Conservation (phyloP, 2,113 vertebrate species). For the Cathartes aura region DNA sequence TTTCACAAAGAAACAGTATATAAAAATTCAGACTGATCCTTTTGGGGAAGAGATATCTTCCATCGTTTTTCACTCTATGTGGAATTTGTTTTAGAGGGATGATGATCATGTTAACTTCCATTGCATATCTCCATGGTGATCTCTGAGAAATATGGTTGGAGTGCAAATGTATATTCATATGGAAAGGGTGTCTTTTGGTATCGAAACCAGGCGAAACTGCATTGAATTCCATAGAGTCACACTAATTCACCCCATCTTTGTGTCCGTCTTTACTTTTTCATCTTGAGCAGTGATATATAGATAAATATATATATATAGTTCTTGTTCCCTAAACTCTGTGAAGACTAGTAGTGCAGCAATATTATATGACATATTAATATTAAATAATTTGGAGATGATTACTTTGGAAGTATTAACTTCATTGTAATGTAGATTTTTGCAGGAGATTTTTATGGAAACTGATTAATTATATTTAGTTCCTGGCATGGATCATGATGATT, state of each 20-base stretch:
- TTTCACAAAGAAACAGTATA: not conserved
- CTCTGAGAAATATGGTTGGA: slow-evolving; percentile 25
- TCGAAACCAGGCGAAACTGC: slow-evolving; percentile 8
- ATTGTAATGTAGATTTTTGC: not conserved
- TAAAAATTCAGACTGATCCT: slow-evolving; percentile 9
- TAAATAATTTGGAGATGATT: not conserved
- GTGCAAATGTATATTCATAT: slow-evolving; percentile 17
- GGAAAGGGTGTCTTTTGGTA: not conserved
- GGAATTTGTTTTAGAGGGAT: slow-evolving; percentile 29
- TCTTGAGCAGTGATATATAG: not conserved
- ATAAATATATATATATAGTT: not conserved
- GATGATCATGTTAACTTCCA: slow-evolving; percentile 1
- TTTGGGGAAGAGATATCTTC: not conserved
- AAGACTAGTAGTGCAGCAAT: not conserved
- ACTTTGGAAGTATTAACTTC: not conserved
- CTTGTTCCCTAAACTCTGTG: not conserved
- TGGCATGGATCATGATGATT: not conserved
- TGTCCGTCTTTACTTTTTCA: not conserved
- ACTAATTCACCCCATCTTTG: not conserved
- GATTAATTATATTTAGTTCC: not conserved
- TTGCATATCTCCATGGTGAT: slow-evolving; percentile 29
- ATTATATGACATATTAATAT: not conserved
- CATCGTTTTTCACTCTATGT: not conserved
- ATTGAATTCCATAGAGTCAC: not conserved
- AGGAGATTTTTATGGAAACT: not conserved